Evolutionary conservation across 1,140 invertebrate species (phyloP).

Genomic region (Lucilia sericata): DNA sequence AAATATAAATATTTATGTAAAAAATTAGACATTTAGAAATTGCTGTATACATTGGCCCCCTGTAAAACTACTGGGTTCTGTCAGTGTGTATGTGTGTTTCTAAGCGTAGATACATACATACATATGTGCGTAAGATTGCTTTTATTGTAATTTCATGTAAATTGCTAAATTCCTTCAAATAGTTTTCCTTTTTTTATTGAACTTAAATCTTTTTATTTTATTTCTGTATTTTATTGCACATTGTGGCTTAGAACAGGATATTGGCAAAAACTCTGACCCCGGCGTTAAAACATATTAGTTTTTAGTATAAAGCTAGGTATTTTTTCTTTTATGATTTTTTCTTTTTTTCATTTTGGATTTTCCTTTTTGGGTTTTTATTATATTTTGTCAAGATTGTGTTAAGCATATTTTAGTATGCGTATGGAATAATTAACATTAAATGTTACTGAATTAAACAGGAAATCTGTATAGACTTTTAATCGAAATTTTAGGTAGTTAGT

Average conservation of each 20-base stretch:
- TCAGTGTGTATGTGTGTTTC: too few species aligned
- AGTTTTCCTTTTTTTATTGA: neutral
- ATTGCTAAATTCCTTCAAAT: neutral
- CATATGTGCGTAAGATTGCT: neutral
- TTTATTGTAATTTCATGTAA: slow-evolving; percentile 12
- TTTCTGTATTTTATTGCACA: neutral
- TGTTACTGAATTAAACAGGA: neutral
- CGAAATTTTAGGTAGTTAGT: too few species aligned
- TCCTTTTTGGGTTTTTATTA: neutral
- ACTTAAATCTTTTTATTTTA: neutral
- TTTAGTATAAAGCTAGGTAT: neutral
- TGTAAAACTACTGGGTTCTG: too few species aligned
- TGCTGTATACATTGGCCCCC: too few species aligned
- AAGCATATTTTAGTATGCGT: neutral
- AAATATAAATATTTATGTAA: too few species aligned
- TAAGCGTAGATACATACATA: neutral
- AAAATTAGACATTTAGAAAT: too few species aligned
- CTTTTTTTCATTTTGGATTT: neutral
- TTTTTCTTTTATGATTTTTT: neutral
- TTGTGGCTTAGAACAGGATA: neutral
- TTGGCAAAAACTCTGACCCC: neutral
- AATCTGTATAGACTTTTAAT: too few species aligned
- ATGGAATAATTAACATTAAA: slow-evolving; percentile 8
- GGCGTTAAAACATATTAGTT: neutral
- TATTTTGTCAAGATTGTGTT: neutral